A percentile compares a stretch with the other conserved stretches of the same genome.
These are phyloP conservation scores for Lordiphosa collinella DNA, from an alignment of 1,140 invertebrate genomes.

Conservation along the genomic window DNA sequence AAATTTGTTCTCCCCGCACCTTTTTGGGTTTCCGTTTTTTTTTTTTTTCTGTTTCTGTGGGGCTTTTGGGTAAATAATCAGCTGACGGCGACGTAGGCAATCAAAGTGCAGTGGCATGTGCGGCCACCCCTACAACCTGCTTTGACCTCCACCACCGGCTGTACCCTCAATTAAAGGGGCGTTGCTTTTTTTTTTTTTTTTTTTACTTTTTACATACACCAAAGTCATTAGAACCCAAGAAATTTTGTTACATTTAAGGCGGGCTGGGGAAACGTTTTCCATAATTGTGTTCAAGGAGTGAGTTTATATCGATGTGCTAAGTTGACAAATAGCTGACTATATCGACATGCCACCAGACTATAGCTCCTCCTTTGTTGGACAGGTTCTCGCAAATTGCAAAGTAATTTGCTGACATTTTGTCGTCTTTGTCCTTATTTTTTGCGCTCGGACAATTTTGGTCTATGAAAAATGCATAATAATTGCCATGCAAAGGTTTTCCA, in stretches of 20 bases:
- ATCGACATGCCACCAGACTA: no score
- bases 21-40: constrained; percentile 11
- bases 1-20: constrained; percentile 41
- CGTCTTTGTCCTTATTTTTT: not conserved
- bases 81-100: constrained; percentile 55
- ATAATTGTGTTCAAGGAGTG: constrained; percentile 56
- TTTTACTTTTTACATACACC: constrained; percentile 4
- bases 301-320: constrained; percentile 69
- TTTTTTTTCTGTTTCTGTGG: not conserved
- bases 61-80: constrained; percentile 60
- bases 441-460: constrained; percentile 43
- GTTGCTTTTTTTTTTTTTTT: constrained; percentile 24
- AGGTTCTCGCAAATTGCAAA: constrained; percentile 7
- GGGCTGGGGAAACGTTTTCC: constrained; percentile 44
- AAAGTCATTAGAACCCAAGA: constrained; percentile 22
- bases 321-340: constrained; percentile 62
- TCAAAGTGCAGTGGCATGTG: constrained; percentile 64
- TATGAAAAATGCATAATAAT: constrained; percentile 74
- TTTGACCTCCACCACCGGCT: not conserved
- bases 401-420: constrained; percentile 28
- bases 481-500: constrained; percentile 18
- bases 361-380: not conserved
- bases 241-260: constrained; percentile 29
- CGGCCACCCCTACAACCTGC: not conserved
- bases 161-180: constrained; percentile 62